Conservation (phyloP, 2,888 invertebrate species). For the Agrilus mali region DNA sequence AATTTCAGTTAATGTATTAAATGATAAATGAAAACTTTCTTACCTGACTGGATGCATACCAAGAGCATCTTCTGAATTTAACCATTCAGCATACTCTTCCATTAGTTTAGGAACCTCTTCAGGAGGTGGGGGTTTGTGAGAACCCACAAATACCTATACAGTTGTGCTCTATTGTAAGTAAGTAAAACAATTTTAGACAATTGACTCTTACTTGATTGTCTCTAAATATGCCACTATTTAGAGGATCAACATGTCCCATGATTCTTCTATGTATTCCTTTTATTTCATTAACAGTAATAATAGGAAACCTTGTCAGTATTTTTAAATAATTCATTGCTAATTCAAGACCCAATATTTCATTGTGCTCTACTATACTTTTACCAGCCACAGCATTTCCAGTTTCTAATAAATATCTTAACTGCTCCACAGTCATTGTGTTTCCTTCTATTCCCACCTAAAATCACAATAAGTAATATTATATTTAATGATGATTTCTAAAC, state of each 20-base stretch:
- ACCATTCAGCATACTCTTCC: conserved; percentile 83
- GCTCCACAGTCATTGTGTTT: conserved; percentile 88
- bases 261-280: conserved; percentile 86
- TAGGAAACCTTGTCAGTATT: conserved; percentile 62
- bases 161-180: background rate
- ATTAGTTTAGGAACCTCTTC: conserved; percentile 69
- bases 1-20: too few relatives aligned
- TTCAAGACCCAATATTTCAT: conserved; percentile 90
- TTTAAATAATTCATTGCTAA: conserved; percentile 89
- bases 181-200: background rate
- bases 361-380: conserved; percentile 92
- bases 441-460: conserved; percentile 78
- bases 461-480: conserved; percentile 2
- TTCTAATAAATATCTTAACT: conserved; percentile 84
- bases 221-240: conserved; percentile 80
- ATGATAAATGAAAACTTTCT: conserved; percentile 4
- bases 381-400: conserved; percentile 77
- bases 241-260: conserved; percentile 87
- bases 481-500: background rate
- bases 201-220: conserved; percentile 48
- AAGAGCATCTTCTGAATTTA: conserved; percentile 77
- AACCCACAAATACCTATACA: conserved; percentile 72
- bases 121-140: conserved; percentile 86
- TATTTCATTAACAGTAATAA: conserved; percentile 73
- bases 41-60: conserved; percentile 78